Evolutionary conservation across 2,888 invertebrate species (phyloP), one percentile per base, ranked within the genome.

Genomic region (Incurvaria masculella): DNA sequence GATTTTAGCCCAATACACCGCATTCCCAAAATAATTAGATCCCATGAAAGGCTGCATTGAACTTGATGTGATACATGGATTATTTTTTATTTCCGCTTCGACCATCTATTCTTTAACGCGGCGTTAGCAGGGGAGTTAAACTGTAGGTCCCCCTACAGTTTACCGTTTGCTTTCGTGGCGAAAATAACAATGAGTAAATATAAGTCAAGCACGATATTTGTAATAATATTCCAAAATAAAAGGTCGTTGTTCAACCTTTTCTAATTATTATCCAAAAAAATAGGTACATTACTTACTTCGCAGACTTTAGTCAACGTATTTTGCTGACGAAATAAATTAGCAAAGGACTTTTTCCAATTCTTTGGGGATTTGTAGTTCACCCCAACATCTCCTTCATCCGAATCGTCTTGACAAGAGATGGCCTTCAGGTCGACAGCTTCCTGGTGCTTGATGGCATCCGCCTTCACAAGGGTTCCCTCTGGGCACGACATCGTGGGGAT

Each of bases 291-390:
- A 56, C 72, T 68, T 63, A 78, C 76, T 54, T 76, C 75, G 55
- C 71, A 74, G 19, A 76, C 76, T 60, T 68, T 75, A 3, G 74
- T 69, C 44, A 75, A 68, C 43, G 75, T 69, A 48, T 69, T 61
- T 56, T 72, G 74, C 55, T 69, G 67, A 42, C 74, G 67, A 60
- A 78, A 78, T 57, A 78, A 76, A 57, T 69, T 73, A 2, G 74
- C 61, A 46, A 78, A 64, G 27, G 78, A 74, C 55, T 74, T 76
- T 56, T 73, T 78, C 78, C 76, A 78, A 45, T 66, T 71, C 55
- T 68, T 76, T 14, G 69, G 66, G 57, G 64, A 65, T 63, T 65
- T 76, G 10, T 23, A 23, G 23, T 23, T 10, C 4, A 23, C 23
- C 5, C 5, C 23, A 10, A 4, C 23, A 23, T 23, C 23, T 6